Evolutionary conservation across 2,797 vertebrate genomes (phyloP), one percentile per base, ranked within the genome.

Genomic region (Mionectes olivaceus): DNA sequence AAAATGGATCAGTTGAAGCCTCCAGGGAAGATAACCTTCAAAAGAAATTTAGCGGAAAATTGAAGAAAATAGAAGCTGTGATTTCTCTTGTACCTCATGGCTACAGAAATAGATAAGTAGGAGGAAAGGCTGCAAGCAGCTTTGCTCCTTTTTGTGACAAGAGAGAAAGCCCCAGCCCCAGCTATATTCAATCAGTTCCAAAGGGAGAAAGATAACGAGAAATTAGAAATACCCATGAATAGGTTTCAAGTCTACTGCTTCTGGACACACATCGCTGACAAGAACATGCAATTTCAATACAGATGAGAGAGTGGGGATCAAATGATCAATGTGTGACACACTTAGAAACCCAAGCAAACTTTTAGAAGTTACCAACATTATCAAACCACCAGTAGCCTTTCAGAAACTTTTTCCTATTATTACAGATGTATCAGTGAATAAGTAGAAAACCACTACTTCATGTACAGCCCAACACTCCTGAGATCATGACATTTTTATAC

Each of bases 11-110:
- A 86, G 89, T 94, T 82, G 86, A 91, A 94, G 93, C 95, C 95
- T 96, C 91, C 91, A 96, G 95, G 95, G 96, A 91, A 89, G 89
- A 96, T 50, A 96, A 90, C 94, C 95, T 96, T 97, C 96, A 96
- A 96, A 97, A 85, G 95, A 97, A 97, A 97, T 96, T 96, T 94
- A 96, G 95, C 6, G 6, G 95, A 97, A 96, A 96, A 97, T 97
- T 96, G 94, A 96, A 96, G 95, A 97, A 96, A 96, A 97, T 90
- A 96, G 93, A 93, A 96, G 80, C 83, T 94, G 95, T 86, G 83
- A 94, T 94, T 96, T 84, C 87, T 82, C 93, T 94, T 77, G 67
- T 94, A 94, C 94, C 95, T 96, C 85, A 74, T 91, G 94, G 94
- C 89, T 94, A 96, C 89, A 95, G 89, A 96, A 95, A 67, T 41